These are phyloP conservation scores for Scatophagus argus DNA, from an alignment of 2,113 vertebrate species.

Conservation along the genomic window DNA sequence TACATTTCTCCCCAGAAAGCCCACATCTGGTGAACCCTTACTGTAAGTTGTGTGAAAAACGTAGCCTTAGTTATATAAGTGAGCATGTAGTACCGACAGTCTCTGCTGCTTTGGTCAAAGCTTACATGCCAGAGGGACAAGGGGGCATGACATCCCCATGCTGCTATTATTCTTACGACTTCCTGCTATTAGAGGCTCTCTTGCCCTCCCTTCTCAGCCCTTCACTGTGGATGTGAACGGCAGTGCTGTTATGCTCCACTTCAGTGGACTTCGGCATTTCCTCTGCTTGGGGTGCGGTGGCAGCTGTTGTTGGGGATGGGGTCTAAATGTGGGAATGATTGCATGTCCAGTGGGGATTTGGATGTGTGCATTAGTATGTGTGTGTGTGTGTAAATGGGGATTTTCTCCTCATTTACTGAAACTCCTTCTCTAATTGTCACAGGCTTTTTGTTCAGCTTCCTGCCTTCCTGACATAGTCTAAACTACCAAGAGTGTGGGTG, in stretches of 20 bases:
- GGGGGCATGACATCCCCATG: conserved; percentile 56
- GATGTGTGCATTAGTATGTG: conserved; percentile 6
- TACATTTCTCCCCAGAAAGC: not conserved
- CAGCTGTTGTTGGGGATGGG: conserved; percentile 72
- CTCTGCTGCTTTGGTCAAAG: conserved; percentile 27
- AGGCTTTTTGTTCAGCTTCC: conserved; percentile 62
- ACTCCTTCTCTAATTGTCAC: conserved; percentile 62
- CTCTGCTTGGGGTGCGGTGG: conserved; percentile 73
- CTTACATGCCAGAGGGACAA: conserved; percentile 48
- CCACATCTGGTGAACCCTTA: not conserved
- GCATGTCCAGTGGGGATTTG: conserved; percentile 62
- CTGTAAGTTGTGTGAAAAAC: conserved; percentile 9
- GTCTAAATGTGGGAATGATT: conserved; percentile 72
- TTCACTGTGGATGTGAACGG: conserved; percentile 61
- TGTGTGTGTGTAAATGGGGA: conserved; percentile 12
- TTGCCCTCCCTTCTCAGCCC: conserved; percentile 48
- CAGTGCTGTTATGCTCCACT: conserved; percentile 71
- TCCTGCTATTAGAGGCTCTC: conserved; percentile 79
- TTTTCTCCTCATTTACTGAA: conserved; percentile 59
- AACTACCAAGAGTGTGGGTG: conserved; percentile 62
- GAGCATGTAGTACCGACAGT: conserved; percentile 17
- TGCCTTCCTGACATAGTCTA: conserved; percentile 62
- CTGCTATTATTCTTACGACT: conserved; percentile 77
- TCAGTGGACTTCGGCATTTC: conserved; percentile 81
- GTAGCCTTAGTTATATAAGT: not conserved